Evolutionary conservation across 1,140 invertebrate species (phyloP).

Genomic region (Halyomorpha halys): DNA sequence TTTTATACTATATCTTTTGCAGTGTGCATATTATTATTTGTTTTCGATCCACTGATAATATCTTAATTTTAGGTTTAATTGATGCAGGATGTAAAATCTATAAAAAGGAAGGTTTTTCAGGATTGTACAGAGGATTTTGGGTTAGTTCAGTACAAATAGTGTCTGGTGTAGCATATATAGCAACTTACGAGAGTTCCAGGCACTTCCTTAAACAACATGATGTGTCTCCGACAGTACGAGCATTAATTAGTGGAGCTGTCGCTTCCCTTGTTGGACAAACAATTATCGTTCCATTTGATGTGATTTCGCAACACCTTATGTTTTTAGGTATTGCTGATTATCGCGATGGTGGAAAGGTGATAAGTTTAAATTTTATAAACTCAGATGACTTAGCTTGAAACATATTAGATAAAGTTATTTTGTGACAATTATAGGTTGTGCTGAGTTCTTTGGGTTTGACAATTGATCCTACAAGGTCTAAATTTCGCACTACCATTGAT

Average conservation of each 20-base stretch:
- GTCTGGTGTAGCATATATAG: conserved; percentile 86
- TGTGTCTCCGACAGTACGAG: conserved; percentile 51
- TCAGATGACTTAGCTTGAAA: not conserved
- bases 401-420: not conserved
- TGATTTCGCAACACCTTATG: conserved; percentile 95
- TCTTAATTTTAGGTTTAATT: conserved; percentile 53
- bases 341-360: conserved; percentile 35
- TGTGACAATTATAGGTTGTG: conserved; percentile 38
- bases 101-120: conserved; percentile 70
- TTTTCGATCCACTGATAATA: not conserved
- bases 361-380: not conserved
- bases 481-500: conserved; percentile 51
- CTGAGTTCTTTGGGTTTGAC: conserved; percentile 59
- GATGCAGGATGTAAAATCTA: conserved; percentile 89
- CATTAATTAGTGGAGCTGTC: conserved; percentile 69
- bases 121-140: conserved; percentile 93
- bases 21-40: no score
- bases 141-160: conserved; percentile 77
- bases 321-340: conserved; percentile 58
- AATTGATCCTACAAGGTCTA: conserved; percentile 46
- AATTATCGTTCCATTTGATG: conserved; percentile 91
- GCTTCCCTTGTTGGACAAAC: conserved; percentile 91
- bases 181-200: conserved; percentile 86
- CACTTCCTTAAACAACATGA: conserved; percentile 54
- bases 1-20: not conserved